These are phyloP conservation scores for Tetramorium alpestre DNA, from an alignment of 1,140 invertebrate genomes.

Conservation along the genomic window DNA sequence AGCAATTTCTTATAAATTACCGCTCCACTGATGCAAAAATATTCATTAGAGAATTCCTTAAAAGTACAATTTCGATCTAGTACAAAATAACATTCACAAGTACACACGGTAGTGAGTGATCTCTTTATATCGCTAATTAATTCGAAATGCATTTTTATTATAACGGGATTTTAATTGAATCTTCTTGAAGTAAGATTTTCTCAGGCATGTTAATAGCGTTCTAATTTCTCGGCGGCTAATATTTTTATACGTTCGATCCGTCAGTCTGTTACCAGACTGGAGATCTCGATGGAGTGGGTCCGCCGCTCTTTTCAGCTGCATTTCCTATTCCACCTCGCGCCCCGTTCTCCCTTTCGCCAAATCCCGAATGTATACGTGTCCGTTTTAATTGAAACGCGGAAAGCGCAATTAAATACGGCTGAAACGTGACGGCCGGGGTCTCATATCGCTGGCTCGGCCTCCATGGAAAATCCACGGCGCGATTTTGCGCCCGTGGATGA, in stretches of 20 bases:
- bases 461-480: neutral
- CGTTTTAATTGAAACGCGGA: slow-evolving; percentile 29
- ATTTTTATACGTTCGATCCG: neutral
- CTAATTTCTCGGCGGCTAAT: neutral
- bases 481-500: slow-evolving; percentile 9
- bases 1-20: neutral
- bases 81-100: neutral
- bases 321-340: neutral
- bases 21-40: neutral
- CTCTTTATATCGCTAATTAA: neutral
- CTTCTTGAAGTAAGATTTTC: neutral
- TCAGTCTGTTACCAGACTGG: neutral
- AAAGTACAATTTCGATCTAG: neutral
- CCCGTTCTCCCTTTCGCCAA: neutral
- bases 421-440: neutral
- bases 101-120: neutral
- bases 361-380: neutral
- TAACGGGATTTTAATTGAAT: neutral
- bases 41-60: neutral
- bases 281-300: neutral
- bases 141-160: neutral
- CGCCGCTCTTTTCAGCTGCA: neutral
- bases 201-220: neutral
- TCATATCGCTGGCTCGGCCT: neutral
- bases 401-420: slow-evolving; percentile 4